A percentile compares a stretch with the other conserved stretches of the same genome.
These are phyloP conservation scores for Meles meles DNA, from an alignment of 2,113 vertebrate species.

Conservation along the genomic window DNA sequence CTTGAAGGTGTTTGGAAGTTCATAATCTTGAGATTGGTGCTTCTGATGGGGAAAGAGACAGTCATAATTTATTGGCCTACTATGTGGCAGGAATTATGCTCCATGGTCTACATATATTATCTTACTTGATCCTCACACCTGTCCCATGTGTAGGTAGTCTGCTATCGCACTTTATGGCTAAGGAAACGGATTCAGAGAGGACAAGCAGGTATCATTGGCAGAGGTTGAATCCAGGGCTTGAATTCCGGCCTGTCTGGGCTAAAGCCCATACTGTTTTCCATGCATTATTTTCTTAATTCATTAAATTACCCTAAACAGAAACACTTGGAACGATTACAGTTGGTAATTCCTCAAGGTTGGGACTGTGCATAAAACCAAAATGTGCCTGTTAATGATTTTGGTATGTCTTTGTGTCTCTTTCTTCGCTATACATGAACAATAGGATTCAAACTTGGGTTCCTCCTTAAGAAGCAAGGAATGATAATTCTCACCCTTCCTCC, in stretches of 20 bases:
- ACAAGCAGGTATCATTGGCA: not conserved
- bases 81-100: not conserved
- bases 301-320: not conserved
- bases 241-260: not conserved
- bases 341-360: not conserved
- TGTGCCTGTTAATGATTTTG: not conserved
- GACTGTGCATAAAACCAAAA: not conserved
- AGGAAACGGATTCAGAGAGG: not conserved
- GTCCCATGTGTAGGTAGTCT: not conserved
- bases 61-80: not conserved
- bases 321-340: not conserved
- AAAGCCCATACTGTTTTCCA: not conserved
- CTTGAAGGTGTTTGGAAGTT: constrained; percentile 34
- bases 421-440: not conserved
- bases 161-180: not conserved
- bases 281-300: not conserved
- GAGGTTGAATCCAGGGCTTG: not conserved
- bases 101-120: not conserved
- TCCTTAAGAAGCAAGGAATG: not conserved
- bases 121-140: not conserved
- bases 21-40: constrained; percentile 15
- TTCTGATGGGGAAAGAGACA: not conserved
- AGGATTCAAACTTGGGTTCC: not conserved
- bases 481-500: not conserved
- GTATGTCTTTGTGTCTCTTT: not conserved